A percentile compares a stretch with the other conserved stretches of the same genome.
Evolutionary conservation across 2,888 invertebrate genomes (phyloP).

Genomic region (Eumerus sabulonum): DNA sequence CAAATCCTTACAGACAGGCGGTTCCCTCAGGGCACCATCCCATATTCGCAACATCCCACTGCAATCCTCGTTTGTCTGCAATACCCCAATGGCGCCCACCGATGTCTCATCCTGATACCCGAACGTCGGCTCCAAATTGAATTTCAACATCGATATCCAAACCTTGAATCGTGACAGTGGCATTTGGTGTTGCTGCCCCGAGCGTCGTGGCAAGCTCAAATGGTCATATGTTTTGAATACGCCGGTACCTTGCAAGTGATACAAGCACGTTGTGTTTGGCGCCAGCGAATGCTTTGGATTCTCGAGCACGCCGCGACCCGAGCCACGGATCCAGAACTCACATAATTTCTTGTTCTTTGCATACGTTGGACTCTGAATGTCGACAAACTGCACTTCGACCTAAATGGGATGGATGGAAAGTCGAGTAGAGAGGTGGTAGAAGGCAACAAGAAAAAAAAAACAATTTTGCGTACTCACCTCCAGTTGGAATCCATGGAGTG

Average conservation of each 20-base stretch:
- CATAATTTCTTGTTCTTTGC: constrained; percentile 91
- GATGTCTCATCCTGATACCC: constrained; percentile 77
- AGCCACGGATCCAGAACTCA: constrained; percentile 92
- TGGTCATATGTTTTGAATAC: constrained; percentile 81
- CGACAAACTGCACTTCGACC: constrained; percentile 89
- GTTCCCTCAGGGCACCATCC: constrained; percentile 90
- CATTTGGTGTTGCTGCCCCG: constrained; percentile 77
- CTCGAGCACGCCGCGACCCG: constrained; percentile 88
- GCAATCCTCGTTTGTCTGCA: constrained; percentile 86
- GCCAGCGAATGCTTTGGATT: constrained; percentile 92
- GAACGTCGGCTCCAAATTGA: constrained; percentile 87
- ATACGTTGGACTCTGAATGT: constrained; percentile 89
- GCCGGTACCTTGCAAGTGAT: constrained; percentile 86
- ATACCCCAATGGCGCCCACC: constrained; percentile 76
- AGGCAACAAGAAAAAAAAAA: constrained; percentile 24
- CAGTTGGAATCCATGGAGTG: constrained; percentile 92
- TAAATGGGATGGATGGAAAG: constrained; percentile 56
- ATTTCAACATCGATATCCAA: constrained; percentile 92
- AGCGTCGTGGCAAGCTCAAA: constrained; percentile 81
- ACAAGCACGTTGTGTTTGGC: constrained; percentile 93
- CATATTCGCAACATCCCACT: constrained; percentile 91
- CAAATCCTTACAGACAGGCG: constrained; percentile 88
- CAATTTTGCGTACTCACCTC: constrained; percentile 83
- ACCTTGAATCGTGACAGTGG: constrained; percentile 87
- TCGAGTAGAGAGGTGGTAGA: constrained; percentile 36